A percentile compares a stretch with the other conserved stretches of the same genome.
Evolutionary conservation across 2,113 vertebrate species (phyloP).

Genomic region (Pterophyllum scalare): DNA sequence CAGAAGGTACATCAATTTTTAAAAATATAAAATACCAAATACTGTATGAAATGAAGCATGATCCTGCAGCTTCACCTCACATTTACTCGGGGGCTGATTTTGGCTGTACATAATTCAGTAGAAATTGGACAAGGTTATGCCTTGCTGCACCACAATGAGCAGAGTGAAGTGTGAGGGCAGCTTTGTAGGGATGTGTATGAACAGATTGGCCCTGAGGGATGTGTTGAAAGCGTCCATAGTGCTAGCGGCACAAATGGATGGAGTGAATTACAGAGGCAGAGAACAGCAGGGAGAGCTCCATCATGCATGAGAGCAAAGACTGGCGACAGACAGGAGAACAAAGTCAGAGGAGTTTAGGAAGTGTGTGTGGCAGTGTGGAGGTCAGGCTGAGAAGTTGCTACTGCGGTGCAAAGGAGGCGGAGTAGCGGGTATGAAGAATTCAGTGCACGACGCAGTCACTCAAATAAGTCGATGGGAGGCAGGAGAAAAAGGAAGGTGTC

Average conservation of each 20-base stretch:
- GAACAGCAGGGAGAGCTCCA: constrained; percentile 12
- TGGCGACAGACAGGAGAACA: constrained; percentile 34
- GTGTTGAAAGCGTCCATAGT: constrained; percentile 26
- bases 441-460: not conserved
- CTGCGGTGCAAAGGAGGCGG: constrained; percentile 26
- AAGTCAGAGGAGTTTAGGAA: constrained; percentile 38
- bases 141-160: constrained; percentile 20
- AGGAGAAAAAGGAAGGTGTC: constrained; percentile 15
- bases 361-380: constrained; percentile 17
- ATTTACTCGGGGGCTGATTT: constrained; percentile 16
- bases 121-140: constrained; percentile 21
- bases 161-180: constrained; percentile 20
- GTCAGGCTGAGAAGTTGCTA: constrained; percentile 34
- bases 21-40: not conserved
- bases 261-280: constrained; percentile 14
- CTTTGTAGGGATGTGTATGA: constrained; percentile 26
- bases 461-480: constrained; percentile 8
- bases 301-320: constrained; percentile 36
- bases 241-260: constrained; percentile 35
- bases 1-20: not conserved
- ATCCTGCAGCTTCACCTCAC: not conserved
- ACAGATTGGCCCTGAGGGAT: constrained; percentile 26
- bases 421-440: constrained; percentile 21
- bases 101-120: not conserved
- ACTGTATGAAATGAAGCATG: constrained; percentile 3